Evolutionary conservation across 2,113 vertebrate genomes (phyloP).

Genomic region (Glaucomys volans): DNA sequence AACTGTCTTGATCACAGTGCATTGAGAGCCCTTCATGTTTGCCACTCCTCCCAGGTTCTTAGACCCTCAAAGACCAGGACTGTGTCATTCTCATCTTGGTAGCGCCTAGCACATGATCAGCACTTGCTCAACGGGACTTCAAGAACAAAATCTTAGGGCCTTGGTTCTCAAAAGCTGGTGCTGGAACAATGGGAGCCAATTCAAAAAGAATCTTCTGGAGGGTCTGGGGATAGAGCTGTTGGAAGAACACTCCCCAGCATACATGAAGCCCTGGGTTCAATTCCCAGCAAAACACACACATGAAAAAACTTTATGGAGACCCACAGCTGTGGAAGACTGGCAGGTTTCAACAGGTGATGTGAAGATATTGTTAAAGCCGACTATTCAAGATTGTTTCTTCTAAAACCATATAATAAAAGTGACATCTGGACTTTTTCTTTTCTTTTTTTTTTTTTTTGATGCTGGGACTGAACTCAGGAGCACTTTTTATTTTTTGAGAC

Average conservation of each 20-base stretch:
- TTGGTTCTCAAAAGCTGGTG: neutral
- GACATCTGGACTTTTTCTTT: neutral
- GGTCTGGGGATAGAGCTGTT: too few relatives aligned
- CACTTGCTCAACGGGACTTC: neutral
- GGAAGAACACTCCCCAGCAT: too few relatives aligned
- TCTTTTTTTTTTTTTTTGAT: too few relatives aligned
- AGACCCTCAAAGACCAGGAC: neutral
- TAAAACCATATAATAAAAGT: conserved; percentile 54
- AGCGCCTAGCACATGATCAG: neutral
- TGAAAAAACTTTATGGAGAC: neutral
- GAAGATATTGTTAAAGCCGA: neutral
- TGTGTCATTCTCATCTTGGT: neutral
- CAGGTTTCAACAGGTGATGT: neutral
- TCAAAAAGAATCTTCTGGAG: neutral
- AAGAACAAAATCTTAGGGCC: neutral
- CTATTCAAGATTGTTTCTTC: neutral
- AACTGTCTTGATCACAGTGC: neutral
- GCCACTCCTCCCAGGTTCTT: neutral
- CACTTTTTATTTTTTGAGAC: too few relatives aligned
- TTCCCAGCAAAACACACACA: too few relatives aligned
- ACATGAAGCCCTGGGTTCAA: too few relatives aligned
- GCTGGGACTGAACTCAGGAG: too few relatives aligned
- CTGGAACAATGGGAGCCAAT: neutral
- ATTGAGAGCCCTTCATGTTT: neutral
- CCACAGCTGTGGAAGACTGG: neutral